Base-by-base conservation (phyloP, 2,797 vertebrate species). In the Numenius phaeopus region DNA sequence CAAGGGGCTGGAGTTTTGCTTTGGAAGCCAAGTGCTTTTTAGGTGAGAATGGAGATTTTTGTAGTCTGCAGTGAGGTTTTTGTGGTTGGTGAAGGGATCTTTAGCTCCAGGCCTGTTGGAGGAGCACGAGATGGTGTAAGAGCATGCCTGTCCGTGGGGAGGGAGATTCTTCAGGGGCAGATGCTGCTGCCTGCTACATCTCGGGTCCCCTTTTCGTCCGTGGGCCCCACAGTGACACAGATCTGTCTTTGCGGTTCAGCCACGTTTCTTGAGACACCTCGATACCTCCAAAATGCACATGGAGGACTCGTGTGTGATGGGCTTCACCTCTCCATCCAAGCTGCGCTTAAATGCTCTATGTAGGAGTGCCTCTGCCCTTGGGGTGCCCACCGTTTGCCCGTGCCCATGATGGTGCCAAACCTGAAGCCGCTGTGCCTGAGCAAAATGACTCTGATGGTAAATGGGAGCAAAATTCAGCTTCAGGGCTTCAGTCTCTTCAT, bases 261-360 rank as follows among this genome's bases (percentile, higher is more conserved):
- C 0, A 0, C 1, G 0, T 14, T 71, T 70, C 52, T 76, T 40
- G 57, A 70, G 73, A 37, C 40, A 19, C n/a, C 39, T 4, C 6
- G 3, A 30, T 77, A 40, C n/a, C 15, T 49, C 40, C 0, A 3
- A 6, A 54, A 26, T 5, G 40, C n/a, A 8, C 8, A 0, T 44
- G 70, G 37, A 66, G 39, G 49, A 30, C 14, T 39, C 5, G 5
- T 14, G 2, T 4, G 27, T 15, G 32, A 9, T 44, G 39, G 58
- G n/a, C 52, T 76, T 83, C 67, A 19, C 9, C 42, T 47, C 13
- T 79, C 22, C 5, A 6, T 10, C 9, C 1, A 3, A 18, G 15
- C 15, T 0, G 1, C 16, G 13, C 37, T 11, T 29, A 11, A 17
- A 44, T 1, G 0, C 0, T 0, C 11, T 59, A 7, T 55, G 11